Evolutionary conservation across 2,888 invertebrate genomes (phyloP).

Genomic region (Parnassius orleans): DNA sequence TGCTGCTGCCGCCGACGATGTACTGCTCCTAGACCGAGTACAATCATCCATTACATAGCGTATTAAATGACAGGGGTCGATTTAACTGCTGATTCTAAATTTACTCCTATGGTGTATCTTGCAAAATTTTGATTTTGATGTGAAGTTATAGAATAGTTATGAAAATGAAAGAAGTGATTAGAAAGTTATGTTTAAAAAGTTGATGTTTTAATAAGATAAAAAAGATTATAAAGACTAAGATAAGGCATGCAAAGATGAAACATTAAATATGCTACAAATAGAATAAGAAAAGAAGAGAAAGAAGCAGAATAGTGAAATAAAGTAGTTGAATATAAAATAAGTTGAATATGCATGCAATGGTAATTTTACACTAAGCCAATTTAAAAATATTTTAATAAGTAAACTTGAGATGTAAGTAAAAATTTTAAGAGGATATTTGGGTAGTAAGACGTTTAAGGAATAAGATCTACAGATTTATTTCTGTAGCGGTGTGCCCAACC

Average conservation of each 20-base stretch:
- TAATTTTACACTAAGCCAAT: too few species aligned
- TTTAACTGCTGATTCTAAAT: too few species aligned
- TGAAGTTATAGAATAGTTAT: too few species aligned
- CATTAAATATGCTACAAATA: conserved; percentile 28
- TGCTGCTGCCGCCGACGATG: conserved; percentile 92
- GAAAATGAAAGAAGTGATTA: background rate
- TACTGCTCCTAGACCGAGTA: conserved; percentile 85
- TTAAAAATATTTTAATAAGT: too few species aligned
- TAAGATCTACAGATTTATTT: too few species aligned
- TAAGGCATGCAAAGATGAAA: conserved; percentile 30
- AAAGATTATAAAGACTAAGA: conserved; percentile 24
- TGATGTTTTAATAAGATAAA: conserved; percentile 11
- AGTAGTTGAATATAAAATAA: background rate
- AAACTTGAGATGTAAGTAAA: too few species aligned
- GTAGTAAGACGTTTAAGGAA: too few species aligned
- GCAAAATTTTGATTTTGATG: too few species aligned
- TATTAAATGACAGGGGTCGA: background rate
- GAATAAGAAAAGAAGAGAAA: background rate
- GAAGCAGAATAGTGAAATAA: background rate
- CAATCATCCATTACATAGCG: conserved; percentile 5
- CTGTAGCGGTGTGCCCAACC: too few species aligned
- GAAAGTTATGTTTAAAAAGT: too few species aligned
- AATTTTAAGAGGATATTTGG: too few species aligned
- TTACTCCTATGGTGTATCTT: too few species aligned
- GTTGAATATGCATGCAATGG: background rate